Conservation (phyloP, 2,888 invertebrate species). For the Hypsopygia costalis region DNA sequence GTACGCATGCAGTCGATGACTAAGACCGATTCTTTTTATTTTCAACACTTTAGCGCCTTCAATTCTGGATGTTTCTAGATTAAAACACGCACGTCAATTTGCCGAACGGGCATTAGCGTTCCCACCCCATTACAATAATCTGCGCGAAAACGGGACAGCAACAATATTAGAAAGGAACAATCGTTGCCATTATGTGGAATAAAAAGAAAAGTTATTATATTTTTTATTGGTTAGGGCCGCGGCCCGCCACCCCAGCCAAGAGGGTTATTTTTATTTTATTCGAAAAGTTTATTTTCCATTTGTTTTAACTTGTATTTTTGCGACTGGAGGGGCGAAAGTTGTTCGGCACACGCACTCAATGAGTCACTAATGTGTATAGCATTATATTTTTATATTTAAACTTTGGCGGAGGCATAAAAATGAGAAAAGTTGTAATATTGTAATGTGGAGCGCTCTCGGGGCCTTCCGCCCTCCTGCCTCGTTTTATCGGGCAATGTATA, state of each 20-base stretch:
- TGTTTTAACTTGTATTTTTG: conserved; percentile 77
- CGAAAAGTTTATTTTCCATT: conserved; percentile 80
- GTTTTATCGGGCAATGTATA: background rate
- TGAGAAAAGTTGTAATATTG: conserved; percentile 71
- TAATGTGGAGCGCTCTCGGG: conserved; percentile 32
- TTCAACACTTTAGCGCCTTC: no score
- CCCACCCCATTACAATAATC: conserved; percentile 69
- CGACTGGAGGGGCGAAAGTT: conserved; percentile 58
- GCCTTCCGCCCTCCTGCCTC: conserved; percentile 6
- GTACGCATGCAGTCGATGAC: background rate
- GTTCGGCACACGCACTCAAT: conserved; percentile 67
- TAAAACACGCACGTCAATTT: conserved; percentile 25
- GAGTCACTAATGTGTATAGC: conserved; percentile 77
- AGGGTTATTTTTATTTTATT: conserved; percentile 81
- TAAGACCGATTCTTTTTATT: no score
- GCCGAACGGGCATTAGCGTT: conserved; percentile 21
- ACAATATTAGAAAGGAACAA: conserved; percentile 71
- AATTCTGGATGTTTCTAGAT: conserved; percentile 13
- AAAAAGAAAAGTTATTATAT: conserved; percentile 81
- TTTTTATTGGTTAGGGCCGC: conserved; percentile 78
- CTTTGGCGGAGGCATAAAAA: conserved; percentile 76
- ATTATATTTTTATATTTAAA: conserved; percentile 79
- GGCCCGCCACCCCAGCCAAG: conserved; percentile 72
- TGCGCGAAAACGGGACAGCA: conserved; percentile 60
- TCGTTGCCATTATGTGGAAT: conserved; percentile 77